phyloP scores from a whole-genome alignment of 2,797 vertebrate genomes.

The Labroides dimidiatus region DNA sequence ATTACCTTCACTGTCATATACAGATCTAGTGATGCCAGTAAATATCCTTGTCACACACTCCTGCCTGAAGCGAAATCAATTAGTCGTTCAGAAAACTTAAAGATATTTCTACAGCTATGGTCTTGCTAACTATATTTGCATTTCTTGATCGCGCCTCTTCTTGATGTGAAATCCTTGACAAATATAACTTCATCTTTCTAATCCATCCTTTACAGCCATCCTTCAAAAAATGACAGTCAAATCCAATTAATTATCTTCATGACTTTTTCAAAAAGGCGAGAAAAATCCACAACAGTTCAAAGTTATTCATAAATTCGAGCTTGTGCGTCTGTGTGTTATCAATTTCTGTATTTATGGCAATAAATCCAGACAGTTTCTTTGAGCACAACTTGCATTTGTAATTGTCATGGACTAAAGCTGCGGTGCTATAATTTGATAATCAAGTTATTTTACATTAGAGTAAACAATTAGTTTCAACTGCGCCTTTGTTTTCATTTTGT shows the following conservation, averaged over 20 bases:
- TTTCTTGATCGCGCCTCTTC: conserved; percentile 63
- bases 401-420: neutral
- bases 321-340: neutral
- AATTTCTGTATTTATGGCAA: conserved; percentile 7
- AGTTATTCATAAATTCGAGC: conserved; percentile 20
- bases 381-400: conserved; percentile 4
- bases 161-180: conserved; percentile 63
- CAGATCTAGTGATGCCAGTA: conserved; percentile 4
- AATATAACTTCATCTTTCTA: conserved; percentile 71
- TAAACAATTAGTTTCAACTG: conserved; percentile 2
- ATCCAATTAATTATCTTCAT: conserved; percentile 75
- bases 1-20: conserved; percentile 12
- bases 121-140: conserved; percentile 7
- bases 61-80: conserved; percentile 29
- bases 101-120: neutral
- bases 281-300: conserved; percentile 36
- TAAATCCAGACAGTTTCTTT: neutral
- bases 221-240: conserved; percentile 61
- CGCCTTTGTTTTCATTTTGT: neutral
- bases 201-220: conserved; percentile 65
- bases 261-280: conserved; percentile 56
- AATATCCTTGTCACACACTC: conserved; percentile 12
- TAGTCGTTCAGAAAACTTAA: conserved; percentile 25
- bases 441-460: conserved; percentile 2
- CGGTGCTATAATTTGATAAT: conserved; percentile 6